A percentile compares a stretch with the other conserved stretches of the same genome.
Conservation (phyloP, 2,797 vertebrate species). For the Macropus fuliginosus region DNA sequence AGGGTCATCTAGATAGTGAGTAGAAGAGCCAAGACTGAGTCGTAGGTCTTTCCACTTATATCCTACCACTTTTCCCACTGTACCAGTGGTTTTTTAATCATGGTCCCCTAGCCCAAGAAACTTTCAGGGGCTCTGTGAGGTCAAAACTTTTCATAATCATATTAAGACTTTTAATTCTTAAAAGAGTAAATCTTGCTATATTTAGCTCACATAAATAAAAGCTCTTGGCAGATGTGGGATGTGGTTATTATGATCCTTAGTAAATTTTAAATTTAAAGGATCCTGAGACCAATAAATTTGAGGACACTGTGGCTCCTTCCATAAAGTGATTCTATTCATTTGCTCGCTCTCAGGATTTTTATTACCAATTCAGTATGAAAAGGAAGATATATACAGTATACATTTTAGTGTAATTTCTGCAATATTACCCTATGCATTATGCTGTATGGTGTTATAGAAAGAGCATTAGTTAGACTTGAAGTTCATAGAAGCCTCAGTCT, state of each 20-base stretch:
- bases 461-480: background rate
- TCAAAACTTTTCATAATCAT: background rate
- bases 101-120: background rate
- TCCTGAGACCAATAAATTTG: background rate
- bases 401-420: constrained; percentile 69
- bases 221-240: background rate
- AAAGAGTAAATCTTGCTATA: background rate
- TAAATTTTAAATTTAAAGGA: background rate
- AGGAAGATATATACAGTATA: constrained; percentile 54
- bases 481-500: background rate
- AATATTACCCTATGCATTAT: constrained; percentile 33
- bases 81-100: background rate
- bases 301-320: constrained; percentile 50
- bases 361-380: constrained; percentile 68
- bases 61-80: background rate
- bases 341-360: constrained; percentile 57
- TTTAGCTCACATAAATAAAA: background rate
- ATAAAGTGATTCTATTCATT: constrained; percentile 58
- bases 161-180: background rate
- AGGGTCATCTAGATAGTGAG: background rate
- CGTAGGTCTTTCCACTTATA: background rate
- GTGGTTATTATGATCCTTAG: background rate
- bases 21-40: background rate
- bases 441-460: background rate
- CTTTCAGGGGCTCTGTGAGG: background rate